Base-by-base conservation (phyloP, 2,113 vertebrate species). In the Pogona vitticeps region DNA sequence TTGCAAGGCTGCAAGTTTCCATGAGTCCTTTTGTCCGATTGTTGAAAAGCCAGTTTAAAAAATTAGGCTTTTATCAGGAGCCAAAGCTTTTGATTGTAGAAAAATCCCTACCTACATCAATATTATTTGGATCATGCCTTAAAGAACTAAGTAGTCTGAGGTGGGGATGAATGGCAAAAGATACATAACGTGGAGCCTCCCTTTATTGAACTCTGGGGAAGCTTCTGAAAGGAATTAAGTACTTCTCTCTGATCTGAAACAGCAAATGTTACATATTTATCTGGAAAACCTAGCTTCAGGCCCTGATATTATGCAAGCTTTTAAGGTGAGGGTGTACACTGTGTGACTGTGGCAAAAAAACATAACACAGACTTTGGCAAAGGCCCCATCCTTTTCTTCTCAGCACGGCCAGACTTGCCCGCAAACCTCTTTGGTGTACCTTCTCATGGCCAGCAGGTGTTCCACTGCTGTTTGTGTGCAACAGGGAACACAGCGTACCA, bases 21-120 rank as follows among this genome's bases (percentile, higher is more conserved):
- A 28, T 26, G 23, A 72, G 68, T 42, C 38, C 17, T 86, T 76
- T 80, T 80, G 77, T 63, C 77, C 77, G n/a, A 68, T 70, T 63
- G 14, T 81, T 75, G 36, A 68, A 71, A 79, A 86, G 58, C 21
- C 21, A 61, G 59, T 61, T 79, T 79, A 79, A 59, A 36, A 58
- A 38, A 36, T n/a, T n/a, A 78, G 18, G 58, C 85, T 86, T 81
- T 86, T 68, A 86, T 86, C 85, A 31, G 38, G 58, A 80, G 68
- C 85, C 85, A 86, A 80, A 86, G 38, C 68, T 36, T 86, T 86
- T 73, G 85, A 80, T 10, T 72, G 26, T 38, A 81, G 68, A 86
- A 73, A 63, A 63, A 81, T 70, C 33, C 58, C 77, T 86, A 56
- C 46, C 65, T 68, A 67, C 18, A 20, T 87, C 72, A 40, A 46